phyloP scores from a whole-genome alignment of 2,888 invertebrate genomes.

The Ophion slaviceki region DNA sequence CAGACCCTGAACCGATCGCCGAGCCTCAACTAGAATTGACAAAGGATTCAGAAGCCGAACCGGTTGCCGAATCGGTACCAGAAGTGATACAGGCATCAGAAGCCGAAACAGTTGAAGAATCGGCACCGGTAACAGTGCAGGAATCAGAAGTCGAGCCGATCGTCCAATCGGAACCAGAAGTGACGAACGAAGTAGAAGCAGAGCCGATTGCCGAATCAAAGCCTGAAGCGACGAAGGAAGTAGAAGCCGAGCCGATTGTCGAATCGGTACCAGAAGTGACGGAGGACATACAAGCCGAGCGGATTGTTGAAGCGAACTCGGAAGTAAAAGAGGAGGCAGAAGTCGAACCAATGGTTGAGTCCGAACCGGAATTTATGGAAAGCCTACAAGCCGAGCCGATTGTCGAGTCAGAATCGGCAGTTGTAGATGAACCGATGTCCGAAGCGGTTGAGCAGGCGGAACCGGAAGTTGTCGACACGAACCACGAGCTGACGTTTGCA shows the following conservation, averaged over 20 bases:
- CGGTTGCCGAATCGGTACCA: slow-evolving; percentile 24
- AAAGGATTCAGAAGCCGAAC: slow-evolving; percentile 27
- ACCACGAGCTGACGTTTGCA: slow-evolving; percentile 28
- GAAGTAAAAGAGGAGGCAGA: slow-evolving; percentile 35
- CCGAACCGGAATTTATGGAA: slow-evolving; percentile 58
- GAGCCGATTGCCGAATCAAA: slow-evolving; percentile 65
- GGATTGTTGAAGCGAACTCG: slow-evolving; percentile 42
- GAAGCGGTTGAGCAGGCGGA: slow-evolving; percentile 60
- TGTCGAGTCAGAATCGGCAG: slow-evolving; percentile 26
- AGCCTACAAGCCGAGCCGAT: slow-evolving; percentile 49
- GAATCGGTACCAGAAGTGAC: slow-evolving; percentile 56
- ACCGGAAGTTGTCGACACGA: slow-evolving; percentile 56
- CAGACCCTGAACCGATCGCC: slow-evolving; percentile 56
- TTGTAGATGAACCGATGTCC: slow-evolving; percentile 24
- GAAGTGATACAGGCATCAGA: slow-evolving; percentile 59
- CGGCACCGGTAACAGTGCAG: slow-evolving; percentile 39
- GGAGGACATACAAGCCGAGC: slow-evolving; percentile 36
- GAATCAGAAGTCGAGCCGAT: slow-evolving; percentile 29
- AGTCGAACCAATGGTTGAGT: slow-evolving; percentile 54
- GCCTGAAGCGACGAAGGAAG: slow-evolving; percentile 60
- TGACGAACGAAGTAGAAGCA: slow-evolving; percentile 55
- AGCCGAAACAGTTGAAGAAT: slow-evolving; percentile 22
- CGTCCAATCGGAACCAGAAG: slow-evolving; percentile 42
- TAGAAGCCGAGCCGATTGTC: slow-evolving; percentile 57
- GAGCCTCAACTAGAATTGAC: slow-evolving; percentile 52